Evolutionary conservation across 2,113 vertebrate species (phyloP), one percentile per base, ranked within the genome.

Genomic region (Eulacestoma nigropectus): DNA sequence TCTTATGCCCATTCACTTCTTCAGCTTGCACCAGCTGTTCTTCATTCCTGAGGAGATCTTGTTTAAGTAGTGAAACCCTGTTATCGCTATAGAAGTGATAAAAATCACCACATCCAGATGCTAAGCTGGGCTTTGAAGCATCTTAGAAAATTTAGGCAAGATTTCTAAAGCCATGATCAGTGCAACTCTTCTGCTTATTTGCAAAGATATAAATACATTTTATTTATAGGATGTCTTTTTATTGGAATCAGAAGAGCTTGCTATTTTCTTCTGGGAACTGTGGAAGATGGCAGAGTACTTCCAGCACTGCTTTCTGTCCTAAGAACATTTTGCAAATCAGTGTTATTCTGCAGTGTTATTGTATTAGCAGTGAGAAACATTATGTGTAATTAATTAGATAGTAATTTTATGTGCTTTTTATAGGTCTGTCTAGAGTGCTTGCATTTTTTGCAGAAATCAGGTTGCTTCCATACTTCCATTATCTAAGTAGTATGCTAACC

Each of bases 161-260:
- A 94, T 93, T 96, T 95, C 85, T 88, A 93, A 94, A 96, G 72
- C 75, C n/a, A 20, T 90, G 88, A 96, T 94, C 95, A 94, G 67
- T 95, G 63, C 65, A 93, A 92, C n/a, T 92, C 85, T 94, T 96
- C 55, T 83, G 87, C 93, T 93, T 96, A 88, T 95, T 95, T 93
- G 80, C 80, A 84, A 95, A 74, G 95, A 63, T 95, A 95, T 96
- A 97, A 97, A 97, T 96, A 95, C 3, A 84, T 90, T 93, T 96
- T 96, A 95, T 95, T 96, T 97, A 95, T 95, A 95, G 89, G 95
- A 87, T 76, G 74, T 52, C 26, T 89, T 87, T 96, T 91, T 90
- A 93, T 77, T 90, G 86, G 87, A 84, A 89, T 84, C 46, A 93
- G 68, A 93, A 94, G 83, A 88, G 68, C 63, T 90, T 95, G 85